Conservation (phyloP, 1,140 invertebrate species). For the Sycophaga agraensis region DNA sequence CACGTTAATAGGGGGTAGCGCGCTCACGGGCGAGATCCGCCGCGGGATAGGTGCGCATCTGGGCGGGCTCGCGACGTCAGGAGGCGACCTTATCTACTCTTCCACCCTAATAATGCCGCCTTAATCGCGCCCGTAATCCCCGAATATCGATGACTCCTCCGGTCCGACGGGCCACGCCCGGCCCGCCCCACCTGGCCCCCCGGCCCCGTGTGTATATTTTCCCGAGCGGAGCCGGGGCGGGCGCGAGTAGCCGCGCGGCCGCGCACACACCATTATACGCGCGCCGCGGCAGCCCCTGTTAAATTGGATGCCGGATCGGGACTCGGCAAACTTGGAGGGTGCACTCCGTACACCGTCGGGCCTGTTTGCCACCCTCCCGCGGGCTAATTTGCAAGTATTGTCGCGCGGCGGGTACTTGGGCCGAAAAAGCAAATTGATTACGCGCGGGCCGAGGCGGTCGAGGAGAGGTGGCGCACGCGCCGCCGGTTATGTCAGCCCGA, state of each 20-base stretch:
- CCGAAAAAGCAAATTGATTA: no score
- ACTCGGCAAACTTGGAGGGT: no score
- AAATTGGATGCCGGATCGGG: not conserved
- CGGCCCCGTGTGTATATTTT: slow-evolving; percentile 7
- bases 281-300: not conserved
- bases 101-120: slow-evolving; percentile 45
- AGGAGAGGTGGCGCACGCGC: not conserved
- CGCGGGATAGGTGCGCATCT: slow-evolving; percentile 24
- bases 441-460: no score
- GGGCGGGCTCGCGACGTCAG: no score
- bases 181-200: no score
- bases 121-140: slow-evolving; percentile 44
- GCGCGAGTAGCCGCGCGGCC: not conserved
- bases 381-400: no score
- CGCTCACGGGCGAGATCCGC: not conserved
- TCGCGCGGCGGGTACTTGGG: no score
- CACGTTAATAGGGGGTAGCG: slow-evolving; percentile 34
- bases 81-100: slow-evolving; percentile 45
- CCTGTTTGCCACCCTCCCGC: no score
- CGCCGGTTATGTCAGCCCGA: no score
- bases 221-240: not conserved
- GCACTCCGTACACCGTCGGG: no score
- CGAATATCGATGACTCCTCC: slow-evolving; percentile 41
- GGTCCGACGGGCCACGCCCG: no score
- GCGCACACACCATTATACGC: not conserved